These are phyloP conservation scores for Panurus biarmicus DNA, from an alignment of 2,113 vertebrate species.

Conservation along the genomic window DNA sequence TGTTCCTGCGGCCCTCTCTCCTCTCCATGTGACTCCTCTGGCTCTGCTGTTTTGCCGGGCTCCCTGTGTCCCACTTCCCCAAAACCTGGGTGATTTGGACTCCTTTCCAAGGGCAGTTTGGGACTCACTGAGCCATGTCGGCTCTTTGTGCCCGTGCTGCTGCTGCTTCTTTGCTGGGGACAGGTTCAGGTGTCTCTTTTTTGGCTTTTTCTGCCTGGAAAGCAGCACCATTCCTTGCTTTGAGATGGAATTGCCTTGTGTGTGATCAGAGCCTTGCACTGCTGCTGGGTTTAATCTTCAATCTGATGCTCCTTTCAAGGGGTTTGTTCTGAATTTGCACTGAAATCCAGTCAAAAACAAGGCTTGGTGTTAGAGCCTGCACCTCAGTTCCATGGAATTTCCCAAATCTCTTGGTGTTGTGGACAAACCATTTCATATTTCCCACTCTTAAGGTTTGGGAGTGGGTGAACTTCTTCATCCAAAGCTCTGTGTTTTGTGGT, in stretches of 20 bases:
- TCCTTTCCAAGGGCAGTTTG: background rate
- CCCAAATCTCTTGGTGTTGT: background rate
- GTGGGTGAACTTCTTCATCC: too few relatives aligned
- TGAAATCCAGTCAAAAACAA: background rate
- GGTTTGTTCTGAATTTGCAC: background rate
- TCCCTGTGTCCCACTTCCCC: background rate
- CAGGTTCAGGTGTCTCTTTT: background rate
- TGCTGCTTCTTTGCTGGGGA: background rate
- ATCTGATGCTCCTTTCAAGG: background rate
- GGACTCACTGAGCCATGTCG: background rate
- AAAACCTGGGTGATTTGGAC: background rate
- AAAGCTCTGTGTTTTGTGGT: fast-evolving
- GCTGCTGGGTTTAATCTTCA: background rate
- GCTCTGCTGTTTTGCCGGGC: background rate
- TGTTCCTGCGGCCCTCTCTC: background rate
- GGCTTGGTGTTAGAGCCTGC: background rate
- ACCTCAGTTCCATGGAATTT: background rate
- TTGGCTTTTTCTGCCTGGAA: background rate
- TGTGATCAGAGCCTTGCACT: background rate
- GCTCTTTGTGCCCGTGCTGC: background rate
- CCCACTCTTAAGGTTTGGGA: background rate
- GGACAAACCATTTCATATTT: background rate
- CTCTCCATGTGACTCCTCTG: background rate
- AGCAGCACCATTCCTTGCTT: fast-evolving
- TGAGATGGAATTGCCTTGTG: background rate